Evolutionary conservation across 2,113 vertebrate species (phyloP).

Genomic region (Anhinga anhinga): DNA sequence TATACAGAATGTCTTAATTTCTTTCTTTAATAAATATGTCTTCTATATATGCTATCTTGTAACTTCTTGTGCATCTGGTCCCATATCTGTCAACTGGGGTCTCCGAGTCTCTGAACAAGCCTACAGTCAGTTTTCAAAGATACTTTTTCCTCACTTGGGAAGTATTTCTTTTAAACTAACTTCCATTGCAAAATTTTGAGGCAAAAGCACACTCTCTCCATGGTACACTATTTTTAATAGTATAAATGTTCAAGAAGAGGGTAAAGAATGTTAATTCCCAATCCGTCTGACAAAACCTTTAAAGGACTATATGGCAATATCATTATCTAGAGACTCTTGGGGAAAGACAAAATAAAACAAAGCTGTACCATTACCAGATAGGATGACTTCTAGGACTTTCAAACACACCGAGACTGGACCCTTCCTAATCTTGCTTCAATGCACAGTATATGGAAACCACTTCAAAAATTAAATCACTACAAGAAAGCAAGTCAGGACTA

Average conservation of each 20-base stretch:
- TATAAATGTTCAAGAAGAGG: background rate
- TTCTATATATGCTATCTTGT: background rate
- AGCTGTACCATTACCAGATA: background rate
- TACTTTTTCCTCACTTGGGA: background rate
- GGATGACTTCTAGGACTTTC: background rate
- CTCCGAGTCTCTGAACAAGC: background rate
- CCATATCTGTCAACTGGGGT: background rate
- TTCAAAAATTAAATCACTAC: background rate
- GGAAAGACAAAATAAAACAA: background rate
- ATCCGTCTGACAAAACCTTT: background rate
- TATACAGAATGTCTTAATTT: background rate
- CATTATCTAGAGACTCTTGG: background rate
- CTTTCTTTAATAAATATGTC: constrained; percentile 32
- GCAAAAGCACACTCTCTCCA: background rate
- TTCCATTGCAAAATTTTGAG: background rate
- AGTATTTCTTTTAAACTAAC: background rate
- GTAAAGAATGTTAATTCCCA: background rate
- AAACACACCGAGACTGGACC: background rate
- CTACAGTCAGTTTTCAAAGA: background rate
- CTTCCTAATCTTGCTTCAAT: background rate
- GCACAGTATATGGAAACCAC: background rate
- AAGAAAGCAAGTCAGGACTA: background rate
- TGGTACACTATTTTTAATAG: background rate
- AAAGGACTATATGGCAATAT: background rate
- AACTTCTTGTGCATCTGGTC: background rate